Evolutionary conservation across 2,797 vertebrate genomes (phyloP), one percentile per base, ranked within the genome.

Genomic region (Salarias fasciatus): DNA sequence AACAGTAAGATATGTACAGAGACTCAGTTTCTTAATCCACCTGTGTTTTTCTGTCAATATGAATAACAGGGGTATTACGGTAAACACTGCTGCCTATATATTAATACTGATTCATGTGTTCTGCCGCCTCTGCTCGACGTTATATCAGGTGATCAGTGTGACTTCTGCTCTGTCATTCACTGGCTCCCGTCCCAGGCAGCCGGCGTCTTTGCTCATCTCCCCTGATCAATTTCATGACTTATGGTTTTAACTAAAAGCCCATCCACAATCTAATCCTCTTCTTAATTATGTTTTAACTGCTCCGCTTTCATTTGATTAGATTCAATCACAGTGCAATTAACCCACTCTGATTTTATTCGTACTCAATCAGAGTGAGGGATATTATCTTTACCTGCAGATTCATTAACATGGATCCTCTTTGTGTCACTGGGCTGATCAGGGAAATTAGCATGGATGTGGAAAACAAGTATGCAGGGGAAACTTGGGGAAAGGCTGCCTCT

Each of bases 251-350:
- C 72, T 79, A 73, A 80, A 85, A 85, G 72, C 55, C 63, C 61
- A 77, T 81, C 70, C 63, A 59, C 69, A 69, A 63, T 82, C 80
- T 72, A 80, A 72, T 76, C 70, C 65, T 60, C 30, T 64, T 56
- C 54, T 79, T 88, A 85, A 88, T 88, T 82, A 72, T 85, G 52
- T 63, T 86, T 83, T 80, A 88, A 84, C 75, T 65, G 63, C 75
- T 58, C 62, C 49, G 53, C 68, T 84, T 83, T 86, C 36, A 81
- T 81, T 86, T 80, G 64, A 89, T 88, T 79, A 49, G 62, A 80
- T 77, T 79, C 47, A 82, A 79, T 86, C 65, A 59, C 62, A 44
- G 53, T 47, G 55, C 67, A 75, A 83, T 86, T 75, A 88, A 88
- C 79, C 71, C 62, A 48, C 63, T 73, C 31, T n/a, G 35, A 51